A percentile compares a stretch with the other conserved stretches of the same genome.
These are phyloP conservation scores for Fistularia tabacaria DNA, from an alignment of 2,797 vertebrate genomes.

Conservation along the genomic window DNA sequence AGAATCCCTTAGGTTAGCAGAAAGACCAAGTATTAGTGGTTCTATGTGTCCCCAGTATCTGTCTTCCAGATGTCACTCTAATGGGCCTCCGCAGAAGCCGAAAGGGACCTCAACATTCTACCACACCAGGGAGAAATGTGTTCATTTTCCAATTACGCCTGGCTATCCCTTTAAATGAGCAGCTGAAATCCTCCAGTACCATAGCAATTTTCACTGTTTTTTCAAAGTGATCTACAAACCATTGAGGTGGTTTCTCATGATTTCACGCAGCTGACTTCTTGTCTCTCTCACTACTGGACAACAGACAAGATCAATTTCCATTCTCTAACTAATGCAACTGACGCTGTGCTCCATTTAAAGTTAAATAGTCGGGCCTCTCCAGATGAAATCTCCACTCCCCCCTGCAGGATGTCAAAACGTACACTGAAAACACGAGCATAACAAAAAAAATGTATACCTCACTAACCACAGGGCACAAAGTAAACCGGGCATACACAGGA, in stretches of 20 bases:
- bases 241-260: conserved; percentile 12
- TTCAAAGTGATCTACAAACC: conserved; percentile 4
- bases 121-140: conserved; percentile 25
- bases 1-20: conserved; percentile 40
- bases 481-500: too few species aligned
- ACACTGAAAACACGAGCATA: too few species aligned
- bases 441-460: too few species aligned
- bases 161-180: conserved; percentile 29
- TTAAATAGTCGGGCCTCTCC: too few species aligned
- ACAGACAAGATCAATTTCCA: conserved; percentile 6
- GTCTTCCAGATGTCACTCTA: conserved; percentile 63
- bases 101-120: conserved; percentile 31
- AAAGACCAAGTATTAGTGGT: conserved; percentile 36
- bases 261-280: conserved; percentile 1
- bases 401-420: too few species aligned
- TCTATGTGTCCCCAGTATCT: conserved; percentile 30
- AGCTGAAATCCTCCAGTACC: conserved; percentile 22
- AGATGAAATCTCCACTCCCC: too few species aligned
- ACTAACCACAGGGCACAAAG: too few species aligned
- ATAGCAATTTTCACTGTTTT: background rate
- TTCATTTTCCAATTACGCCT: conserved; percentile 53
- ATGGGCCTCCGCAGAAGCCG: conserved; percentile 45
- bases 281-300: conserved; percentile 6
- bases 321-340: background rate
- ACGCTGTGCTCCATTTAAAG: background rate